Base-by-base conservation (phyloP, 2,888 invertebrate genomes). In the Eupithecia abbreviata region DNA sequence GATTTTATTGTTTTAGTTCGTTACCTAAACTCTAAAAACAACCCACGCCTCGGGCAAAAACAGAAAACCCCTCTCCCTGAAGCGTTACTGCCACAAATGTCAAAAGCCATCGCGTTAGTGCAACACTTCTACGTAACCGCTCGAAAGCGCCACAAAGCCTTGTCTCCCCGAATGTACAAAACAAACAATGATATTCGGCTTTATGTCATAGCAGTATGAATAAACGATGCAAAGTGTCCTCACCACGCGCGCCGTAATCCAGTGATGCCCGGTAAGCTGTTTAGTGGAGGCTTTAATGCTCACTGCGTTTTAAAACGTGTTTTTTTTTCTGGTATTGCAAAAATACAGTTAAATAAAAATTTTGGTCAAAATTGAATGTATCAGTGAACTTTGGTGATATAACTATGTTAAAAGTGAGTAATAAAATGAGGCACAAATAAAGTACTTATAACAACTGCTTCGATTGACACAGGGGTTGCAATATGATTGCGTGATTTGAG, bases 121-220 rank as follows among this genome's bases (percentile, higher is more conserved):
- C 42, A 58, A 58, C 55, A 66, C 66, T 66, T 66, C 42, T 42
- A 42, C 66, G 62, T 62, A 62, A 62, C 0, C 10, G 45, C n/a
- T 45, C 9, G 18, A 65, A 58, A 69, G 42, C 47, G 42, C 73
- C 69, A 71, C 42, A 45, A 13, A 62, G 30, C 13, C n/a, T 73
- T 75, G 9, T 71, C 43, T 41, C 58, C n/a, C 5, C 72, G 72
- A 78, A 47, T 74, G 77, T 79, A 73, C 77, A 80, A 47, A 77
- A 77, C 82, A 79, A 82, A 82, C 81, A 82, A 68, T 73, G 76
- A 74, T 78, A 85, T 84, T 86, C 81, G 84, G 84, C 81, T 82
- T 81, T 81, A 84, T 84, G 85, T 84, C 84, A 85, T 85, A 84
- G 78, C 84, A 78, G 82, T 78, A 85, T 89, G 87, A 89, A 90